Evolutionary conservation across 2,797 vertebrate genomes (phyloP).

Genomic region (Acridotheres tristis): DNA sequence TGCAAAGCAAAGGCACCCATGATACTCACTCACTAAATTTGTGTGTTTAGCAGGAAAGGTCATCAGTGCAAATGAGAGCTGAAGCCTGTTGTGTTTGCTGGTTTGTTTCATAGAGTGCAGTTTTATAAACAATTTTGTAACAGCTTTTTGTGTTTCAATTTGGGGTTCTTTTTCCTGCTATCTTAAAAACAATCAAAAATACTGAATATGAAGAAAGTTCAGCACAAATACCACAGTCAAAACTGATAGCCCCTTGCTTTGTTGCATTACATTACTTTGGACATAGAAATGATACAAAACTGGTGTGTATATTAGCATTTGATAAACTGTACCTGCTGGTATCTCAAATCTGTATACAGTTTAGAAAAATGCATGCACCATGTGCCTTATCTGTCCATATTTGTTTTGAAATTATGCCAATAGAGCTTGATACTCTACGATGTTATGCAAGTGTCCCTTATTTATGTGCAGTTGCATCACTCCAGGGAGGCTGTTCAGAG

Average conservation of each 20-base stretch:
- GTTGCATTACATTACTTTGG: neutral
- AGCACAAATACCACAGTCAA: neutral
- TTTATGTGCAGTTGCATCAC: neutral
- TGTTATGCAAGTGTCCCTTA: neutral
- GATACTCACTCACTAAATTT: neutral
- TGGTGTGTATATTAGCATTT: neutral
- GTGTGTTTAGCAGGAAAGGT: neutral
- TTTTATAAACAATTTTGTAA: neutral
- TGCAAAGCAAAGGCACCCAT: neutral
- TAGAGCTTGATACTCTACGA: neutral
- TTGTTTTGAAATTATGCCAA: neutral
- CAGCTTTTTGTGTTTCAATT: neutral
- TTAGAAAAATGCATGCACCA: neutral
- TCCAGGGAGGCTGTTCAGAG: neutral
- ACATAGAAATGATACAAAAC: neutral
- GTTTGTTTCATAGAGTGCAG: neutral
- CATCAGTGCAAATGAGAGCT: neutral
- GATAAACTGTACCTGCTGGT: neutral
- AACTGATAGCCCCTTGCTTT: neutral
- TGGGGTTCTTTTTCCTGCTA: neutral
- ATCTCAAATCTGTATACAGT: neutral
- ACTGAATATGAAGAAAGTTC: neutral
- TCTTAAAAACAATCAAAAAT: neutral
- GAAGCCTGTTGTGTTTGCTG: neutral
- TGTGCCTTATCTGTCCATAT: neutral